A percentile compares a stretch with the other conserved stretches of the same genome.
These are phyloP conservation scores for Chirona hameri DNA, from an alignment of 2,888 invertebrate species.

Conservation along the genomic window DNA sequence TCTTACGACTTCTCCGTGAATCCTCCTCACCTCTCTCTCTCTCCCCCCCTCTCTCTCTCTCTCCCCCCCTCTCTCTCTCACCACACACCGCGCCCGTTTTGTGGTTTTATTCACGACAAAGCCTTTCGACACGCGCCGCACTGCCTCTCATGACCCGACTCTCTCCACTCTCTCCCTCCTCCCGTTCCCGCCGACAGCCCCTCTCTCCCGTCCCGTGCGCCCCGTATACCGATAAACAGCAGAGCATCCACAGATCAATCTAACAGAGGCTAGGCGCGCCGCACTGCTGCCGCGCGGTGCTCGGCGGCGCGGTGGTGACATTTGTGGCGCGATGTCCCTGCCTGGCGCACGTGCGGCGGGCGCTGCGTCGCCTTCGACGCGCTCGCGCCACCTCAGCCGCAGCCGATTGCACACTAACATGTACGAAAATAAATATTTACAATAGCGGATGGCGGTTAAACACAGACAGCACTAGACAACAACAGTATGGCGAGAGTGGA, in stretches of 20 bases:
- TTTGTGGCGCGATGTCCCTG: not conserved
- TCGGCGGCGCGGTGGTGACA: not conserved
- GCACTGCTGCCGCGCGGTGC: not conserved
- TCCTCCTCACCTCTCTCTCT: too few species aligned
- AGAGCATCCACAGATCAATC: not conserved
- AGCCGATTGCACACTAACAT: not conserved
- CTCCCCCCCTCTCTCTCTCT: not conserved
- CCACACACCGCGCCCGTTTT: not conserved
- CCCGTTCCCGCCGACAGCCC: not conserved
- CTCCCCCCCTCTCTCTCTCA: too few species aligned
- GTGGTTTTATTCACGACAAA: conserved; percentile 24
- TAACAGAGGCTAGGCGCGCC: not conserved
- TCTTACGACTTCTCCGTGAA: too few species aligned
- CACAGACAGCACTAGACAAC: not conserved
- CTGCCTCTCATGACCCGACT: not conserved
- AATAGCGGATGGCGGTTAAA: not conserved
- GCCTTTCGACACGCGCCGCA: not conserved
- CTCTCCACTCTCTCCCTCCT: not conserved
- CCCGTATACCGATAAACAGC: not conserved
- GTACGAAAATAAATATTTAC: conserved; percentile 29
- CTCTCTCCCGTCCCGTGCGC: not conserved
- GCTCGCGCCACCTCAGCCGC: too few species aligned
- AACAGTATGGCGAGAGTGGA: not conserved
- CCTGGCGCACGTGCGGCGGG: too few species aligned
- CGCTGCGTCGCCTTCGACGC: not conserved